Base-by-base conservation (phyloP, 1,140 invertebrate species). In the Diabrotica undecimpunctata region DNA sequence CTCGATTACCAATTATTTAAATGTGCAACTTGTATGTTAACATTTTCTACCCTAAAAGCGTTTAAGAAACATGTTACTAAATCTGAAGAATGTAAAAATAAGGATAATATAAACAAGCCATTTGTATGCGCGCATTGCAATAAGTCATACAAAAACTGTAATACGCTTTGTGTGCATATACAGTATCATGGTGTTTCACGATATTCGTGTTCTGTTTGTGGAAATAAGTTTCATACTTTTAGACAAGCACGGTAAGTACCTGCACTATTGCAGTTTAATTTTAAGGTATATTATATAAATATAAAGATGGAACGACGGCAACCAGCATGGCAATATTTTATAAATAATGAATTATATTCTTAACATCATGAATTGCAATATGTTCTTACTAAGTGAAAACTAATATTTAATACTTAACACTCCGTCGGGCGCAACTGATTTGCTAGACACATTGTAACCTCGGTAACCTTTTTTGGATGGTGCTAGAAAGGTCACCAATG, bases 101-200 rank as follows among this genome's bases (percentile, higher is more conserved):
- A 25, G 25, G 61, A 69, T 36, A 46, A 59, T 7, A n/a, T 56
- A 0, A 6, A 50, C 0, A 75, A 71, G 59, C 12, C 54, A 5
- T 78, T 63, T 38, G 61, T 67, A 9, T 89, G 87, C 71, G 76
- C 74, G 5, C 84, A 86, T 68, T 86, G 84, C 63, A 74, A 76
- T 79, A 70, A 83, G 82, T 52, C 80, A 80, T 72, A 75, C 81
- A 65, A 81, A 79, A 66, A 68, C 46, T 35, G 65, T 9, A 62
- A 54, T 53, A 70, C 50, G 57, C 69, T 78, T 35, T 55, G 73
- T n/a, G 74, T 77, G 41, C 77, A 78, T 69, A 70, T 79, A 36
- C 74, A 76, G 35, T 76, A 78, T 37, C 83, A 79, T 38, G 77
- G 84, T 0, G 75, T 81, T 46, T 70, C 75, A 13, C 77, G 80